Evolutionary conservation across 2,888 invertebrate species (phyloP).

Genomic region (Cheilosia vernalis): DNA sequence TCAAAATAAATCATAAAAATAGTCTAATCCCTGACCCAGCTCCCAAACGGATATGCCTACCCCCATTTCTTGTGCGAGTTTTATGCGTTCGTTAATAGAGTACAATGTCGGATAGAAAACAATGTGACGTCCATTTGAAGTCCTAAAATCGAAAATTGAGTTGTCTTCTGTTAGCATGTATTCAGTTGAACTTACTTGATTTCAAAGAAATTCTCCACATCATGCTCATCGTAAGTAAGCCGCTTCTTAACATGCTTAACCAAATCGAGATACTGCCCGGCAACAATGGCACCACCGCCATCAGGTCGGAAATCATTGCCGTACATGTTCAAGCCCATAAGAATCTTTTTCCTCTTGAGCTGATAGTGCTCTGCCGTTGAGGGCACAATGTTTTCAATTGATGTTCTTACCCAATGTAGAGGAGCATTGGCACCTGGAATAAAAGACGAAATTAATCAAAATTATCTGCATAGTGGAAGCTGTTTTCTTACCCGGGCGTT

Average conservation of each 20-base stretch:
- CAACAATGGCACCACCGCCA: conserved; percentile 93
- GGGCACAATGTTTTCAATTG: conserved; percentile 90
- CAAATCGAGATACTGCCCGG: conserved; percentile 90
- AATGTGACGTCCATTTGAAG: conserved; percentile 88
- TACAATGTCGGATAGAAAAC: conserved; percentile 95
- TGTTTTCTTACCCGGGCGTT: conserved; percentile 87
- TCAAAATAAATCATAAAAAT: conserved; percentile 94
- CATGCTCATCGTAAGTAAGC: conserved; percentile 90
- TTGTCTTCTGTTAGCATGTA: neutral
- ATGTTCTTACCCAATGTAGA: conserved; percentile 90
- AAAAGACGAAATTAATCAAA: neutral
- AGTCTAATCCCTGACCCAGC: conserved; percentile 97
- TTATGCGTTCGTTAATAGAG: conserved; percentile 91
- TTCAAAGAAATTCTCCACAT: conserved; percentile 93
- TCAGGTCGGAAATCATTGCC: conserved; percentile 93
- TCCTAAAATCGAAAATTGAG: conserved; percentile 83
- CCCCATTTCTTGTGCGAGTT: conserved; percentile 90
- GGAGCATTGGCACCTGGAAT: conserved; percentile 93
- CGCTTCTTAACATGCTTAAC: conserved; percentile 90
- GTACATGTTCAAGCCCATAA: conserved; percentile 96
- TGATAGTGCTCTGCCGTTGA: conserved; percentile 83
- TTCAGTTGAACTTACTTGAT: conserved; percentile 87
- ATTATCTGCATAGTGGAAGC: neutral
- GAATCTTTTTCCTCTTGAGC: conserved; percentile 89
- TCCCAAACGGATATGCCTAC: conserved; percentile 97